Evolutionary conservation across 2,797 vertebrate species (phyloP).

Genomic region (Dipus sagitta): DNA sequence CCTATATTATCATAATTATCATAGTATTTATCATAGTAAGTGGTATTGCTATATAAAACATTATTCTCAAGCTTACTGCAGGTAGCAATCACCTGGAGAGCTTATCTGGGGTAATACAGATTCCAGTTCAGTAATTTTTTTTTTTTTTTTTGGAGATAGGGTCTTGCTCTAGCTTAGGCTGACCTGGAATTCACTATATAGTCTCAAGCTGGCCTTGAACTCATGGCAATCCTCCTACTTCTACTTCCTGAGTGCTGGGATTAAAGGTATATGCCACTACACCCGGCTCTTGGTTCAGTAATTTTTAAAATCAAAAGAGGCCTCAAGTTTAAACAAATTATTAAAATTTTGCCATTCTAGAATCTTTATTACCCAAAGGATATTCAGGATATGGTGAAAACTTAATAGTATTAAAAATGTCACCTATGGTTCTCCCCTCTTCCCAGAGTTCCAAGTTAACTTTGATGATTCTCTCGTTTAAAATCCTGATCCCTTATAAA

Average conservation of each 20-base stretch:
- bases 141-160: too few relatives aligned
- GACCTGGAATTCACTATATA: too few relatives aligned
- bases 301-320: conserved; percentile 25
- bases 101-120: neutral
- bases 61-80: neutral
- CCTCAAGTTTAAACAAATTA: conserved; percentile 28
- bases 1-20: too few relatives aligned
- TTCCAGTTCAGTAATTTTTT: conserved; percentile 11
- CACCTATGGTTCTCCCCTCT: neutral
- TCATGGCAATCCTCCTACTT: too few relatives aligned
- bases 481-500: conserved; percentile 40
- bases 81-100: neutral
- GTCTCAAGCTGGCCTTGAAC: too few relatives aligned
- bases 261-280: too few relatives aligned
- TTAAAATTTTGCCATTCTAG: conserved; percentile 20
- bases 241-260: too few relatives aligned
- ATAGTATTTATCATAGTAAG: conserved; percentile 34
- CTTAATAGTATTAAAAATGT: neutral
- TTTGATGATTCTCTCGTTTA: conserved; percentile 44
- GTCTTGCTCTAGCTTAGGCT: too few relatives aligned
- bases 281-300: neutral
- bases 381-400: neutral
- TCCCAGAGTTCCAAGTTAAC: neutral
- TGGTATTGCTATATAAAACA: neutral
- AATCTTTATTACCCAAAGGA: neutral